phyloP scores from a whole-genome alignment of 2,888 invertebrate species.

The Lysandra bellargus region DNA sequence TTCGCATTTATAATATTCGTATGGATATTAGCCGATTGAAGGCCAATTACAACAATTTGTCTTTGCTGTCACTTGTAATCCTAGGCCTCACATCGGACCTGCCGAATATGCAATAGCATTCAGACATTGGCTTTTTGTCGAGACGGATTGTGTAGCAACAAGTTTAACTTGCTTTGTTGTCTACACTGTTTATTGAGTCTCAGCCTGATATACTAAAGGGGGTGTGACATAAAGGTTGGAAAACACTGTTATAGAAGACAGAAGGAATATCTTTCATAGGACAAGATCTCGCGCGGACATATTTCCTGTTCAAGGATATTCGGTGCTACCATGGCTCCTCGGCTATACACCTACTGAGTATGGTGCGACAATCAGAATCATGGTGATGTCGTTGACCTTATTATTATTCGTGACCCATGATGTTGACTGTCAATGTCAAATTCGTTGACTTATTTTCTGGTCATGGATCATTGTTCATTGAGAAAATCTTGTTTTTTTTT shows the following conservation, averaged over 20 bases:
- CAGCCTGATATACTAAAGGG: too few relatives aligned
- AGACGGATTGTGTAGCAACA: too few relatives aligned
- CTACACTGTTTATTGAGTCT: too few relatives aligned
- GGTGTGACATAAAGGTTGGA: too few relatives aligned
- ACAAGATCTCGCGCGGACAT: background rate
- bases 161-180: too few relatives aligned
- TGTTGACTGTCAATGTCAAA: conserved; percentile 30
- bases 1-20: too few relatives aligned
- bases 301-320: background rate
- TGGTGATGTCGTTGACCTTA: conserved; percentile 42
- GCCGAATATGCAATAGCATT: too few relatives aligned
- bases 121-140: too few relatives aligned
- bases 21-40: too few relatives aligned
- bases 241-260: background rate
- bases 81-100: too few relatives aligned
- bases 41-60: too few relatives aligned
- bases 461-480: background rate
- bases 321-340: background rate
- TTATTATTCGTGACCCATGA: conserved; percentile 42
- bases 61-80: too few relatives aligned
- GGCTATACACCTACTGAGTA: conserved; percentile 22
- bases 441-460: background rate
- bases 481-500: background rate
- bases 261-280: background rate
- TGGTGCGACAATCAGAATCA: conserved; percentile 6